Base-by-base conservation (phyloP, 2,888 invertebrate genomes). In the Patella ulyssiponensis region DNA sequence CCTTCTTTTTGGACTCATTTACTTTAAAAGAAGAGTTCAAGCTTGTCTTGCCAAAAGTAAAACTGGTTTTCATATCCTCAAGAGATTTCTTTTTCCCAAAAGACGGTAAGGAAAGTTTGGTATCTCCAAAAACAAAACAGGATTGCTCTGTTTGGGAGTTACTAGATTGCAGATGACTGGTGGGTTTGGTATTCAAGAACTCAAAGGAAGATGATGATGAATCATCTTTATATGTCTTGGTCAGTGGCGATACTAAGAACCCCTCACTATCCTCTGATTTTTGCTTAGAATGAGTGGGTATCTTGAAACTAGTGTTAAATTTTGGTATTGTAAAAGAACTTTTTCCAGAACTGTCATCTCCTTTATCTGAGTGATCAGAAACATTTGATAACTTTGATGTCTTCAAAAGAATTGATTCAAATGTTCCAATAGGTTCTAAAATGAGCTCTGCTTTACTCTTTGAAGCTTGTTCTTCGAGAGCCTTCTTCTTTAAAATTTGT, bases 71-170 rank as follows among this genome's bases (percentile, higher is more conserved):
- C 12, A 23, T 23, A 64, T 20, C 64, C 11, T 23, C 20, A 20
- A 20, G 9, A 15, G 64, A 11, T 9, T 23, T 23, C 23, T 64
- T 64, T 23, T 14, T 64, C 23, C 20, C 23, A 64, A 64, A 64
- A 12, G 64, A 23, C 11, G 64, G 23, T 23, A 20, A 12, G 4
- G 23, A 11, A 23, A 64, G 20, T 14, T 64, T 64, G 0, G 64
- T 64, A 23, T 64, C 64, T 11, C 64, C 64, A 20, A 64, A 64
- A 23, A 64, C 64, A 64, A 64, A 64, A 64, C 64, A 20, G 23
- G 64, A 64, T 23, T 64, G 20, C 23, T 64, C 64, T 23, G 23
- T 64, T 11, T 23, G 20, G 3, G 64, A 64, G 2, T 23, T 64
- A 9, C 64, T 23, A 20, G 23, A 64, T 4, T 64, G 23, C 20